These are phyloP conservation scores for Bettongia penicillata DNA, from an alignment of 2,113 vertebrate genomes.

Conservation along the genomic window DNA sequence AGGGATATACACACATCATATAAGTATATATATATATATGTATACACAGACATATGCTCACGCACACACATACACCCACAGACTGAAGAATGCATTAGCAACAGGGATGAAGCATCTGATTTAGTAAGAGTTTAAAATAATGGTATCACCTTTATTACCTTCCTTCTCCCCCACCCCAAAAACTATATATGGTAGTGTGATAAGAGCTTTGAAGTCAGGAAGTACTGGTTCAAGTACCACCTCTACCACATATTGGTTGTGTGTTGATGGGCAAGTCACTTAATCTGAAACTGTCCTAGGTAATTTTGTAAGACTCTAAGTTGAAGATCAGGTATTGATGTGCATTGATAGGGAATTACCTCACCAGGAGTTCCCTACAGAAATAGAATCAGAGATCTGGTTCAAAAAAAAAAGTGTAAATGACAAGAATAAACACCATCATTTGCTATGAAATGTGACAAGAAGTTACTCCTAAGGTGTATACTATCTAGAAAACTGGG, in stretches of 20 bases:
- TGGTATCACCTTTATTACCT: not conserved
- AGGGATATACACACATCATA: too few relatives aligned
- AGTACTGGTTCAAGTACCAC: not conserved
- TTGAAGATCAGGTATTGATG: not conserved
- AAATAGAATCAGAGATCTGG: not conserved
- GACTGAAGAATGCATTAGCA: not conserved
- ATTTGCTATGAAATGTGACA: not conserved
- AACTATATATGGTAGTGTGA: not conserved
- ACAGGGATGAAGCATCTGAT: not conserved
- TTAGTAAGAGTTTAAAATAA: not conserved
- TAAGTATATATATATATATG: too few relatives aligned
- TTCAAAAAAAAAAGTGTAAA: not conserved
- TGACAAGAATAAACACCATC: not conserved
- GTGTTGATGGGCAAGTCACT: not conserved
- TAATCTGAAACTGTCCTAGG: not conserved
- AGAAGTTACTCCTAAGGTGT: not conserved
- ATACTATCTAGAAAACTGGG: conserved; percentile 10
- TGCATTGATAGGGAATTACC: not conserved
- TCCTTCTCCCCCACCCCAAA: not conserved
- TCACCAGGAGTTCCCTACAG: not conserved
- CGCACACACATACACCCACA: too few relatives aligned
- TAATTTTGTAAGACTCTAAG: not conserved
- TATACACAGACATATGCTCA: too few relatives aligned
- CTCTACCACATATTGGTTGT: not conserved
- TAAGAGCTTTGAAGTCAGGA: not conserved